Evolutionary conservation across 2,113 vertebrate genomes (phyloP).

Genomic region (Pygoscelis antarcticus): DNA sequence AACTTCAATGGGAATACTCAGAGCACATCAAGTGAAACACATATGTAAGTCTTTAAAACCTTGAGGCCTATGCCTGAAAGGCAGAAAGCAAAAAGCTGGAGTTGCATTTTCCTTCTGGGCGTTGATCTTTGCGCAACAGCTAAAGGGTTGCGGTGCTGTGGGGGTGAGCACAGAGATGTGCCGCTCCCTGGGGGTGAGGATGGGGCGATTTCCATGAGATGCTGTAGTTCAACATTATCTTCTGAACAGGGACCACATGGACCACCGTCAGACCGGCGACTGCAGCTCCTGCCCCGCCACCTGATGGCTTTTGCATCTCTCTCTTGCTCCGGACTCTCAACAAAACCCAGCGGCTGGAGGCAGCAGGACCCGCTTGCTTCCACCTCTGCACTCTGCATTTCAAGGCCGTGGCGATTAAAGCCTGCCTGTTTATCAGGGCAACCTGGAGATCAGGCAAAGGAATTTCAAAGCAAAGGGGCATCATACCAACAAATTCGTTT

Average conservation of each 20-base stretch:
- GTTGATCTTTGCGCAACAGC: neutral
- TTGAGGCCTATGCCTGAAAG: neutral
- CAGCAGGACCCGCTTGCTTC: neutral
- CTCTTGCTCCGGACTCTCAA: neutral
- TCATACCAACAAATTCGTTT: neutral
- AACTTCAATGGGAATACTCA: constrained; percentile 29
- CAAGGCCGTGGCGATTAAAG: neutral
- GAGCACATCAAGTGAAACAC: constrained; percentile 26
- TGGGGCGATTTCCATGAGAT: neutral
- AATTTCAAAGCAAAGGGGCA: neutral
- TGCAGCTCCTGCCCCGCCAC: neutral
- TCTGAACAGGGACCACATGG: neutral
- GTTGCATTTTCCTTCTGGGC: neutral
- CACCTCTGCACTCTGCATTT: neutral
- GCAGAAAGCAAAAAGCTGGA: constrained; percentile 11
- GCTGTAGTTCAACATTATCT: neutral
- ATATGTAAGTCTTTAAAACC: constrained; percentile 58
- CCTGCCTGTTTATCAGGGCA: neutral
- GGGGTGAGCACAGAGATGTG: neutral
- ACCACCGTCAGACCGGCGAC: fast-evolving
- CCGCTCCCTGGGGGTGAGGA: neutral
- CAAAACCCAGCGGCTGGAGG: neutral
- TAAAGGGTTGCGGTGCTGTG: fast-evolving
- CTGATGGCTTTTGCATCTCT: neutral
- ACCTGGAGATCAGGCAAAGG: neutral